These are phyloP conservation scores for Petaurus breviceps DNA, from an alignment of 2,113 vertebrate species.

Conservation along the genomic window DNA sequence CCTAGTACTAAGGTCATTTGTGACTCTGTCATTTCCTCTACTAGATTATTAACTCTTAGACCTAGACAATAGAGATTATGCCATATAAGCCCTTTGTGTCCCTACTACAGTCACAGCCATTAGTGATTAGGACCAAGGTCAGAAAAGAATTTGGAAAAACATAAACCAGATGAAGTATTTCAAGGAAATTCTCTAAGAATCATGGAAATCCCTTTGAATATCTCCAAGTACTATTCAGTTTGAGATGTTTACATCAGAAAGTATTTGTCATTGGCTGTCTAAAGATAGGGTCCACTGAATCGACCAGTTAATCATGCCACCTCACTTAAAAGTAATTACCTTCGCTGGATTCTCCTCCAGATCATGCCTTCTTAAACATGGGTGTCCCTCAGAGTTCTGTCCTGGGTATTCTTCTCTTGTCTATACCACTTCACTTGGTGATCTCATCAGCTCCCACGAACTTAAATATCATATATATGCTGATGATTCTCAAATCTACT, in stretches of 20 bases:
- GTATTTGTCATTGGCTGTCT: neutral
- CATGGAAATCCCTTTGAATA: neutral
- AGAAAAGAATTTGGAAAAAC: neutral
- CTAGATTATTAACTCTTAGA: neutral
- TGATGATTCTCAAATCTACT: neutral
- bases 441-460: neutral
- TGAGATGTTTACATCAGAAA: neutral
- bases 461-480: neutral
- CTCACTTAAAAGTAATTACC: neutral
- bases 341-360: neutral
- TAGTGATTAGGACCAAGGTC: neutral
- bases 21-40: neutral
- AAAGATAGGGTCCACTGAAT: neutral
- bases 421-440: neutral
- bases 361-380: neutral
- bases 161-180: neutral
- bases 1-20: neutral
- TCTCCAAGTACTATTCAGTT: neutral
- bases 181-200: neutral
- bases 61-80: neutral
- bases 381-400: neutral
- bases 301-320: neutral
- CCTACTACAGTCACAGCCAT: neutral
- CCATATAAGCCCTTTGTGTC: neutral
- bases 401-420: neutral